Percentiles rank a stretch among this genome's conserved stretches.
These are phyloP conservation scores for Scelioninae gen. 1 DNA, from an alignment of 2,888 invertebrate species.

Conservation along the genomic window DNA sequence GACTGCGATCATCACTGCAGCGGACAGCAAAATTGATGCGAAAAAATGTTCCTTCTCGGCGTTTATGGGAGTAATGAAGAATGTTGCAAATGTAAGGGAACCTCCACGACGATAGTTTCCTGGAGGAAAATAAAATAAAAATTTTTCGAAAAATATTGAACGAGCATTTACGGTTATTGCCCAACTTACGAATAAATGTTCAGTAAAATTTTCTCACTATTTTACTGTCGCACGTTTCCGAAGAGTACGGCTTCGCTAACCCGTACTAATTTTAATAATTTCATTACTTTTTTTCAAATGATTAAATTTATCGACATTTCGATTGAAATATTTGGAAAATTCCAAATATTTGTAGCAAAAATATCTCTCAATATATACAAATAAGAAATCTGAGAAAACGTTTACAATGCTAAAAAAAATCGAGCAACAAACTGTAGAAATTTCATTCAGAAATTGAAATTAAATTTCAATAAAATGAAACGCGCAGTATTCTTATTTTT, in stretches of 20 bases:
- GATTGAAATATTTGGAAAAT: no score
- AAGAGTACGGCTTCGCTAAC: no score
- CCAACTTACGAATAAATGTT: slow-evolving; percentile 22
- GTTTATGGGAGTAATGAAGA: slow-evolving; percentile 60
- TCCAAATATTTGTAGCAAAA: no score
- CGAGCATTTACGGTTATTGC: not conserved
- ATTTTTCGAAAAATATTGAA: slow-evolving; percentile 24
- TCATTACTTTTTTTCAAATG: no score
- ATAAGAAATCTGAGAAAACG: no score
- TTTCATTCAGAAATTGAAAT: slow-evolving; percentile 4
- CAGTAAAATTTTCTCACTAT: not conserved
- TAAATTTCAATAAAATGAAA: not conserved
- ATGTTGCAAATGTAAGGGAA: slow-evolving; percentile 57
- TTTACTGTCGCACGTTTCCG: no score
- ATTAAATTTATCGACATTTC: no score
- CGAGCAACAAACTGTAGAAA: no score
- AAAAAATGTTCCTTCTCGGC: slow-evolving; percentile 55
- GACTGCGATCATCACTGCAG: slow-evolving; percentile 55
- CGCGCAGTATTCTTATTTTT: not conserved
- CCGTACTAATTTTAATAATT: no score
- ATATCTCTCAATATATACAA: no score
- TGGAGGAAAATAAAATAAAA: slow-evolving; percentile 40
- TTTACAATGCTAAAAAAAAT: no score
- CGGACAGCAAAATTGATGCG: slow-evolving; percentile 62
- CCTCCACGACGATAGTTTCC: slow-evolving; percentile 54